phyloP scores from a whole-genome alignment of 1,140 invertebrate species.

The Solen grandis region DNA sequence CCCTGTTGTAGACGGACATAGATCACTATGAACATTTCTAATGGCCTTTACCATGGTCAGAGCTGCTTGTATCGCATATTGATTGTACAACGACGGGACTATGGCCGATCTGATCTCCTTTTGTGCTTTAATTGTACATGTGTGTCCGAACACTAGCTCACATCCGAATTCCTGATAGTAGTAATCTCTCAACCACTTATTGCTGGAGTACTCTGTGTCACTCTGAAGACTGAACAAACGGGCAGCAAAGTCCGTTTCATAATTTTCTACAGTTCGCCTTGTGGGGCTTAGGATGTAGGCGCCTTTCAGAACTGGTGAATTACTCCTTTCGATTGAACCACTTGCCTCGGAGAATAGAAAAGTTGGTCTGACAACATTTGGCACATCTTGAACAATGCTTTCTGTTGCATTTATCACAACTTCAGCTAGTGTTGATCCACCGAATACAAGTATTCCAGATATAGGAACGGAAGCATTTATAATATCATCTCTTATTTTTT shows the following conservation, averaged over 20 bases:
- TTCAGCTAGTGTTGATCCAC: constrained; percentile 6
- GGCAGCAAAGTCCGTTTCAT: neutral
- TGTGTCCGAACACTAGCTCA: neutral
- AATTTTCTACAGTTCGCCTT: neutral
- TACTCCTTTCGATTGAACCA: neutral
- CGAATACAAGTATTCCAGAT: constrained; percentile 40
- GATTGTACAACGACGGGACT: constrained; percentile 17
- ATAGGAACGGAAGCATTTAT: neutral
- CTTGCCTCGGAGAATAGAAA: constrained; percentile 41
- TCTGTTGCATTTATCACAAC: constrained; percentile 1
- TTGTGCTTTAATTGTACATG: neutral
- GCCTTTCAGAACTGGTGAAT: constrained; percentile 1
- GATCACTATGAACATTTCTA: neutral
- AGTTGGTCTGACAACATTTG: neutral
- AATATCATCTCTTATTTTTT: constrained; percentile 5
- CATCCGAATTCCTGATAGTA: no score
- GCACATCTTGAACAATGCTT: neutral
- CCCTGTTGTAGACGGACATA: neutral
- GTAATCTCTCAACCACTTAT: neutral
- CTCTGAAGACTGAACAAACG: neutral
- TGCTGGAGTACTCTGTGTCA: neutral
- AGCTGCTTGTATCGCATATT: constrained; percentile 47
- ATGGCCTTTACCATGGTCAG: constrained; percentile 2
- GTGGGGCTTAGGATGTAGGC: constrained; percentile 41
- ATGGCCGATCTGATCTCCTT: neutral